Evolutionary conservation across 2,888 invertebrate genomes (phyloP), one percentile per base, ranked within the genome.

Genomic region (Apotomis capreana): DNA sequence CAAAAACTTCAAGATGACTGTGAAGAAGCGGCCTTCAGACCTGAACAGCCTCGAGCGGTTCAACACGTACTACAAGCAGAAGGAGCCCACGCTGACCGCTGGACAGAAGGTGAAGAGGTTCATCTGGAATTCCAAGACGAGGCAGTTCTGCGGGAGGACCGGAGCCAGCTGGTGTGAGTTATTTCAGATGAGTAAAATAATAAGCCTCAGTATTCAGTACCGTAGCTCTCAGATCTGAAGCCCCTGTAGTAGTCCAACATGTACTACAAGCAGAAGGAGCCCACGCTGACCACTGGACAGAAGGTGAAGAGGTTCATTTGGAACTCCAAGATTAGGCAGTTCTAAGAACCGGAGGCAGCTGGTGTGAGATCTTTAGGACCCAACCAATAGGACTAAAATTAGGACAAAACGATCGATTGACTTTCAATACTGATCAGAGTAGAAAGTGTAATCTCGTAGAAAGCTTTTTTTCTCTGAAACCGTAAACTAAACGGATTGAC

Each of bases 91-190:
- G 1, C 83, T 95, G 57, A 92, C 95, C 0, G 91, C 89, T 58
- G 93, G 94, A 75, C 92, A 96, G 83, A 94, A 94, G 76, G 82
- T 95, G 69, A 94, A 94, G 84, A 89, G 94, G 78, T 97, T 96
- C 91, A 83, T 98, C 59, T 97, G 96, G 95, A 96, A 98, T 88
- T 94, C 95, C 0, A 95, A 96, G 82, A 95, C 95, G 6, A 95
- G 94, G 80, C 94, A 95, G 84, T 94, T 97, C 84, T 95, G 96
- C 73, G 98, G 98, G 69, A 94, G 98, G 80, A 97, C 96, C 6
- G 95, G 94, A 15, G 90, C 95, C 9, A 97, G 97, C 87, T 98
- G 98, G 98, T 95, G 97, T 97, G 89, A 96, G 97, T 95, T 67
- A 61, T 57, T 74, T 49, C 49, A 8, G 3, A 10, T 49, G 9